Evolutionary conservation across 2,797 vertebrate species (phyloP).

Genomic region (Falco concolor): DNA sequence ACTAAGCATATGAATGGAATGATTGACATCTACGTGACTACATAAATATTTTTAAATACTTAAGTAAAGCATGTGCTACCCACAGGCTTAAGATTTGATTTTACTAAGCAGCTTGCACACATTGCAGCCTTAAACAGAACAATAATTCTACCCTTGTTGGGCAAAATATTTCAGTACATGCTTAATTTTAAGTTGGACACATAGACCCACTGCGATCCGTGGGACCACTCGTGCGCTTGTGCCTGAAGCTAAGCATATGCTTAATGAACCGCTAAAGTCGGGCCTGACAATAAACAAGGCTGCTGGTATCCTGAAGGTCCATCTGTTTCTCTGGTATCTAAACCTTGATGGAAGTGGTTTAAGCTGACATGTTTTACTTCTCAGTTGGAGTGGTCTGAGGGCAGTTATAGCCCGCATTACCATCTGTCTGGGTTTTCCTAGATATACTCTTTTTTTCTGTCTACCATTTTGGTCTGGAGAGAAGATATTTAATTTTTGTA

Average conservation of each 20-base stretch:
- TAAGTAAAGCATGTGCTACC: not conserved
- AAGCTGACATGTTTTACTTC: slow-evolving; percentile 4
- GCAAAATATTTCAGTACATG: not conserved
- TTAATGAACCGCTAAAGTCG: not conserved
- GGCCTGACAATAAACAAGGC: not conserved
- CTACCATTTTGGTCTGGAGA: not conserved
- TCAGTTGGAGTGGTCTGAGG: not conserved
- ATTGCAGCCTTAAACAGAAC: not conserved
- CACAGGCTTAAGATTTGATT: not conserved
- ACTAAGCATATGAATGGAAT: not conserved
- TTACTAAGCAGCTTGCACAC: not conserved
- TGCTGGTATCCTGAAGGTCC: slow-evolving; percentile 15
- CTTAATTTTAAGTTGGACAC: not conserved
- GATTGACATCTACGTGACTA: not conserved
- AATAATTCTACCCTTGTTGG: not conserved
- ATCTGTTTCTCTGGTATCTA: not conserved
- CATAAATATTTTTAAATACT: not conserved
- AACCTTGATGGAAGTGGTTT: slow-evolving; percentile 7
- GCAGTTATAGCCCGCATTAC: not conserved
- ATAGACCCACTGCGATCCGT: not conserved
- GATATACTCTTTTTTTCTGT: not conserved
- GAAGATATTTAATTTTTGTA: not conserved
- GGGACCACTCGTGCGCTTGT: not conserved
- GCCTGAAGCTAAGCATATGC: not conserved
- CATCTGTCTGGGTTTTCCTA: slow-evolving; percentile 9